A percentile compares a stretch with the other conserved stretches of the same genome.
These are phyloP conservation scores for Tenthredo amoena DNA, from an alignment of 2,888 invertebrate species.

Conservation along the genomic window DNA sequence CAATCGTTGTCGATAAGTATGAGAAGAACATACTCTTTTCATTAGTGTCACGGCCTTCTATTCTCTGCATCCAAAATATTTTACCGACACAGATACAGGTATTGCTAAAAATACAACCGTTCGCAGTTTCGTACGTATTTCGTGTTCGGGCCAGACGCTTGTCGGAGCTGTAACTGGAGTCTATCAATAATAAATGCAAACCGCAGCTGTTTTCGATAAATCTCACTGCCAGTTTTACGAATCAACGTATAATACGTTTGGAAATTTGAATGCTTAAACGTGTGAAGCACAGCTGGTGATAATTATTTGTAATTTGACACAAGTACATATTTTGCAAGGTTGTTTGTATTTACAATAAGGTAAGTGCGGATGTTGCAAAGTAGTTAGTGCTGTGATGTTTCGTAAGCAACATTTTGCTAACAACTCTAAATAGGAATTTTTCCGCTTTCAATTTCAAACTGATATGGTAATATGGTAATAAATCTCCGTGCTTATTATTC, in stretches of 20 bases:
- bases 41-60: not conserved
- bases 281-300: slow-evolving; percentile 2
- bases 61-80: not conserved
- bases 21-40: not conserved
- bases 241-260: not conserved
- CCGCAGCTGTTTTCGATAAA: slow-evolving; percentile 2
- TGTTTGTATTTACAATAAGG: not conserved
- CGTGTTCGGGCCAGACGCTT: not conserved
- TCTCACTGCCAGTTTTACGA: not conserved
- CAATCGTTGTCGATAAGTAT: not conserved
- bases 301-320: not conserved
- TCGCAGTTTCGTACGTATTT: not conserved
- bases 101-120: slow-evolving; percentile 2
- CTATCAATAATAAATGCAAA: not conserved
- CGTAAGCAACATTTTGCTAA: not conserved
- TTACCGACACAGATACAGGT: not conserved
- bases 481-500: too few relatives aligned
- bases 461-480: not conserved
- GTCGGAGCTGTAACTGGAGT: not conserved
- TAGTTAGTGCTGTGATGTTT: not conserved
- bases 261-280: not conserved
- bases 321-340: not conserved
- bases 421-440: not conserved
- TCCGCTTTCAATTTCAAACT: not conserved
- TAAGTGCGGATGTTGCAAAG: slow-evolving; percentile 2